Base-by-base conservation (phyloP, 2,797 vertebrate genomes). In the Galaxias olidus region DNA sequence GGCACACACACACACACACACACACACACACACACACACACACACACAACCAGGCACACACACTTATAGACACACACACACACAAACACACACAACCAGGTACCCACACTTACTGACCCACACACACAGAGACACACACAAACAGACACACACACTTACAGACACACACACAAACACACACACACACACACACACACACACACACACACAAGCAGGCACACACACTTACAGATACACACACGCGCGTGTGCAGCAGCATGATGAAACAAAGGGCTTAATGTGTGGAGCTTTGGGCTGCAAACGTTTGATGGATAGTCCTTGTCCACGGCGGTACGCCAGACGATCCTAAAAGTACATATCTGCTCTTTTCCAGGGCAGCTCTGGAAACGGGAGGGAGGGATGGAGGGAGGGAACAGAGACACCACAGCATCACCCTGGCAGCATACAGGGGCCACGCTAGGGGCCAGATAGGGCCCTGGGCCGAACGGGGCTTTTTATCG, bases 251-350 rank as follows among this genome's bases (percentile, higher is more conserved):
- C 30, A 6, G 30, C 30, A 30, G 30, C 30, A 30, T 30, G 30
- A 30, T 30, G 30, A 30, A 30, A 30, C 30, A 30, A 30, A 30
- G 6, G 3, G 30, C 3, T 30, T 30, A 30, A 30, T 30, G 30
- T 30, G 3, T 6, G 6, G 30, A 30, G 30, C 30, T 30, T 30
- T 30, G 30, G 30, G 30, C 30, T 30, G 30, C 30, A 30, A 3
- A 30, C 85, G 75, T 74, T 78, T 81, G 85, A 86, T 85, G 84
- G 79, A 86, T 75, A 74, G 84, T 84, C 79, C 81, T 30, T 30
- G 30, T 30, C 30, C 30, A 6, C 6, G 30, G n/a, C n/a, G n/a
- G n/a, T n/a, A 30, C 30, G 30, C 30, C 30, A 30, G 30, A 30
- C 30, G 6, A 30, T 30, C 30, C 30, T 6, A 30, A 30, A 3